Evolutionary conservation across 2,888 invertebrate genomes (phyloP), one percentile per base, ranked within the genome.

Genomic region (Dendrolimus houi): DNA sequence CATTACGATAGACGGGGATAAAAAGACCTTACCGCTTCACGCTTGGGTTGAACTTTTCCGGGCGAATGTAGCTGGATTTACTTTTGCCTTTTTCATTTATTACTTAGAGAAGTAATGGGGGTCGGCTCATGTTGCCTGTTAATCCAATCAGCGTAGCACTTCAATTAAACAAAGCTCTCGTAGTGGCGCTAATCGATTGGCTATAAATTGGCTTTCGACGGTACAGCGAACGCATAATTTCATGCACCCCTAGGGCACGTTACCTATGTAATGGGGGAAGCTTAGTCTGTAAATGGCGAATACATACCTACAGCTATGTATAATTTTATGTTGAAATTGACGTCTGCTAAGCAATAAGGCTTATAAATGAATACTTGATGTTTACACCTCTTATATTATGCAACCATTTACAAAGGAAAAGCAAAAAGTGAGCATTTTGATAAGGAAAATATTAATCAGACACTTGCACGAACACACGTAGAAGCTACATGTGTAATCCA

Each of bases 91-190:
- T 68, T 67, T 61, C 66, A 68, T 71, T 73, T 69, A 69, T 77
- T 72, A 74, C 71, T 72, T 71, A 71, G 68, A 66, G 68, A 68
- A 70, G 67, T 65, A 64, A 69, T 67, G 68, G 62, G 67, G 69
- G 71, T 66, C 66, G 65, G 66, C 66, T 64, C 64, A 65, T 64
- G 67, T 66, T 61, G 71, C 71, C 69, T 73, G 74, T 73, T 79
- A 80, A 86, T 83, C 81, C 79, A 84, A 86, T 86, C 83, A 83
- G 65, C 68, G 72, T 68, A 76, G 75, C 80, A 81, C 83, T 85
- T 77, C 79, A 82, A 85, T 86, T 85, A 85, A 81, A 79, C 77
- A 78, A 79, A 83, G 78, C 79, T 76, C 76, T 77, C 74, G 70
- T 68, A 68, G 72, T 80, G 81, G 81, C 78, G 79, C 78, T 82